Conservation (phyloP, 2,113 vertebrate genomes). For the Marmota flaviventris region DNA sequence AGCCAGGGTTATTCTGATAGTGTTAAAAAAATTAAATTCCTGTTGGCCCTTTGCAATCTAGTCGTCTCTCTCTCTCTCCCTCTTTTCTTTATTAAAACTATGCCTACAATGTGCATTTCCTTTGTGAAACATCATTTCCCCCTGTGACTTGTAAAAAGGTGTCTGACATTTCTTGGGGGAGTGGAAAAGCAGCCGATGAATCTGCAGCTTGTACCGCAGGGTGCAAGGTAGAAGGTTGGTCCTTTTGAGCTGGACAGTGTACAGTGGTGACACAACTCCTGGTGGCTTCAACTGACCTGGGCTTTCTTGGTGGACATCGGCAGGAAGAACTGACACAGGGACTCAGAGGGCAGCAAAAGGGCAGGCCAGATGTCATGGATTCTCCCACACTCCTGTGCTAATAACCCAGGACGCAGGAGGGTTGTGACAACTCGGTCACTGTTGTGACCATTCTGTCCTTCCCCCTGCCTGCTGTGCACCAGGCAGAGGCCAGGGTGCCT, state of each 20-base stretch:
- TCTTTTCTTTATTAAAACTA: accelerated
- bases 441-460: accelerated
- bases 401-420: accelerated
- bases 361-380: accelerated
- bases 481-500: accelerated
- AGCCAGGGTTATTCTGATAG: neutral
- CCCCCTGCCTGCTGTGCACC: accelerated
- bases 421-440: accelerated
- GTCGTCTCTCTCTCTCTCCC: neutral
- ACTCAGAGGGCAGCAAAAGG: accelerated
- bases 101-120: neutral
- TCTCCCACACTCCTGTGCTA: accelerated
- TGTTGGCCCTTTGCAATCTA: neutral
- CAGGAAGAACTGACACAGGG: accelerated
- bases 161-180: neutral
- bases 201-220: neutral
- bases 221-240: accelerated
- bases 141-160: neutral
- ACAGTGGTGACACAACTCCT: accelerated
- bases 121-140: neutral
- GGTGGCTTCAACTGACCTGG: neutral
- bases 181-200: too few relatives aligned
- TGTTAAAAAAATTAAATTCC: neutral
- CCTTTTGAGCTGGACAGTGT: accelerated
- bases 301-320: neutral